Conservation (phyloP, 2,888 invertebrate genomes). For the Vanessa cardui region DNA sequence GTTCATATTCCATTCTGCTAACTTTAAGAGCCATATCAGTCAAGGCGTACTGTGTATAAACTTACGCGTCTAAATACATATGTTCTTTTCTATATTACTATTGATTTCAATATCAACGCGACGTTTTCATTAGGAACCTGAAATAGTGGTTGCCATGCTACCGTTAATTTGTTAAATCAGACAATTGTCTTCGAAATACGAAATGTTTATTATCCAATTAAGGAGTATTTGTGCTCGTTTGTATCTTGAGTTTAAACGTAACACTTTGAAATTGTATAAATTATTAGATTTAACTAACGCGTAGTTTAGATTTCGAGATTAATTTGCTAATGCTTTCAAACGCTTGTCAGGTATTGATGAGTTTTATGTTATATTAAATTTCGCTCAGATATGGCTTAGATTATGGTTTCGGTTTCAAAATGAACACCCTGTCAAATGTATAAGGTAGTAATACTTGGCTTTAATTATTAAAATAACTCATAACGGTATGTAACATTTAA, state of each 20-base stretch:
- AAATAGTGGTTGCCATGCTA: constrained; percentile 22
- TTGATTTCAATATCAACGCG: background rate
- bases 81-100: background rate
- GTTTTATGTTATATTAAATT: background rate
- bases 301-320: constrained; percentile 1
- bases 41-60: no score
- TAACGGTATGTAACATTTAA: no score
- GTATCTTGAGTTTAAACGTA: background rate
- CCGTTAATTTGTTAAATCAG: constrained; percentile 39
- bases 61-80: background rate
- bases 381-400: background rate
- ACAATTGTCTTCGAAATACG: constrained; percentile 36
- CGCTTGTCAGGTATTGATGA: background rate
- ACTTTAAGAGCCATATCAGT: no score
- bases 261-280: constrained; percentile 9
- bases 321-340: constrained; percentile 8
- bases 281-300: background rate
- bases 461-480: no score
- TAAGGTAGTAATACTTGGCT: no score
- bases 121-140: constrained; percentile 11
- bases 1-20: no score
- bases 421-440: no score
- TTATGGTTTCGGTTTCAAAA: background rate
- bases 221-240: constrained; percentile 41
- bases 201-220: constrained; percentile 56